phyloP scores from a whole-genome alignment of 2,888 invertebrate species.

The Falcaria lacertinaria region DNA sequence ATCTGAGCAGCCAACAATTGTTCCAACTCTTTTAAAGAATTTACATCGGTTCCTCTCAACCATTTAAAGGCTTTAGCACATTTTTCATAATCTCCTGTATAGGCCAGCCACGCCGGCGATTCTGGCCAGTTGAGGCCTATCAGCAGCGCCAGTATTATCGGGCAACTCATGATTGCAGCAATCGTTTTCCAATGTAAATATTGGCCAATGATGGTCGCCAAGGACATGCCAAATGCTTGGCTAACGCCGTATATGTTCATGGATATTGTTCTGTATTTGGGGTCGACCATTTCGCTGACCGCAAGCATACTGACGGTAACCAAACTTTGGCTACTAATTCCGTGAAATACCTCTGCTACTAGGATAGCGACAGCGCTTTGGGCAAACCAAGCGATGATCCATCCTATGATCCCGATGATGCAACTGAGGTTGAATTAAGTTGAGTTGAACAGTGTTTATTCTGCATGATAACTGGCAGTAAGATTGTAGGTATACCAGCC shows the following conservation, averaged over 20 bases:
- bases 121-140: neutral
- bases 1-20: neutral
- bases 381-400: neutral
- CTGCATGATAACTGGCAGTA: too few species aligned
- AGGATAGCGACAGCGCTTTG: neutral
- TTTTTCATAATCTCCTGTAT: neutral
- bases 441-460: too few species aligned
- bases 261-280: neutral
- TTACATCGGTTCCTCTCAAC: neutral
- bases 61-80: neutral
- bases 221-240: neutral
- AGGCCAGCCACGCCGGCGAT: conserved; percentile 1
- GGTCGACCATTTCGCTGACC: neutral
- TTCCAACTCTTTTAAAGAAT: neutral
- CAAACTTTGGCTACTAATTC: neutral
- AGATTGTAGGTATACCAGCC: too few species aligned
- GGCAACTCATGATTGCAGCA: neutral
- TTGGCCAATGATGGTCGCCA: neutral
- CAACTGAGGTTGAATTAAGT: neutral
- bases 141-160: neutral
- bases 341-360: neutral
- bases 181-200: neutral
- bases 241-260: neutral
- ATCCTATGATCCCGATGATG: neutral
- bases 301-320: neutral